Evolutionary conservation across 2,888 invertebrate genomes (phyloP).

Genomic region (Parnassius orleans): DNA sequence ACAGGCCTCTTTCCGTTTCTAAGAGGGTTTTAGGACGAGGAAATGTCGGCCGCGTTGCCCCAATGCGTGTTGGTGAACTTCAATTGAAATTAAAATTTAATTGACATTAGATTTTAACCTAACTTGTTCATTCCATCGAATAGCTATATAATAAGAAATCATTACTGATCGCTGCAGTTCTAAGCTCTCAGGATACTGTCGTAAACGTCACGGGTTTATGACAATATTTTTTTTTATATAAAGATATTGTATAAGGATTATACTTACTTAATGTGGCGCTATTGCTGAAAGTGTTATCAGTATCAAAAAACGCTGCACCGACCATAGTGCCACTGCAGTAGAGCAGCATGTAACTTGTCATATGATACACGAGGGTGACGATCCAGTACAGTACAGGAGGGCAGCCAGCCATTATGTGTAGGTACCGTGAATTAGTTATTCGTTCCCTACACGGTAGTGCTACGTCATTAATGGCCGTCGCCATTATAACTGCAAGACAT

Average conservation of each 20-base stretch:
- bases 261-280: slow-evolving; percentile 18
- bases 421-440: slow-evolving; percentile 77
- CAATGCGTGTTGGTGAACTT: too few relatives aligned
- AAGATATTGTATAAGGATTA: neutral
- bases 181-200: too few relatives aligned
- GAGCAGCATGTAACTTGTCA: slow-evolving; percentile 48
- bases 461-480: slow-evolving; percentile 74
- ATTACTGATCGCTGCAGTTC: too few relatives aligned
- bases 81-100: too few relatives aligned
- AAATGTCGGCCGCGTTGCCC: too few relatives aligned
- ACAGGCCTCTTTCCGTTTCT: too few relatives aligned
- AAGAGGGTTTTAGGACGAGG: too few relatives aligned
- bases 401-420: slow-evolving; percentile 83
- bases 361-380: slow-evolving; percentile 77
- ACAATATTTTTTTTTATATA: too few relatives aligned
- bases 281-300: slow-evolving; percentile 29
- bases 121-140: too few relatives aligned
- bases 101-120: too few relatives aligned
- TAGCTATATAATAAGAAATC: too few relatives aligned
- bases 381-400: slow-evolving; percentile 81
- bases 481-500: slow-evolving; percentile 39
- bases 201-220: too few relatives aligned
- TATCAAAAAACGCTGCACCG: slow-evolving; percentile 28
- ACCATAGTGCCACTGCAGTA: slow-evolving; percentile 34
- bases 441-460: slow-evolving; percentile 82